Evolutionary conservation across 2,888 invertebrate species (phyloP), one percentile per base, ranked within the genome.

Genomic region (Drosophila stalkeri): DNA sequence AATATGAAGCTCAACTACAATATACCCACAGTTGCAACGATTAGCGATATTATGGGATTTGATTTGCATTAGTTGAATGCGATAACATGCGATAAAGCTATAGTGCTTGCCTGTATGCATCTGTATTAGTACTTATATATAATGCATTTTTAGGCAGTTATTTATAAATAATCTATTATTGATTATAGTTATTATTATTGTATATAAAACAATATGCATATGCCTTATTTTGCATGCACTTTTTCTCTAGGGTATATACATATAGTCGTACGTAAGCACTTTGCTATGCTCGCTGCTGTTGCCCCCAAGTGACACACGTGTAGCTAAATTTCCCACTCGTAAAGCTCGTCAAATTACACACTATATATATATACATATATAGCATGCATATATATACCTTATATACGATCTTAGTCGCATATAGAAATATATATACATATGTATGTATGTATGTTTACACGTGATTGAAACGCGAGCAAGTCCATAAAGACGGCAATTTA

Each of bases 221-320:
- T 23, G 5, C 54, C 23, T 9, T 23, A 23, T 39, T 18, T 7
- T 2, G 14, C 3, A 44, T 35, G 16, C 16, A 8, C 20, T 12
- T 20, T 11, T 20, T 16, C 3, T 23, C 23, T 7, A 35, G 59
- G 57, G 59, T 47, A 59, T 47, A 35, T 20, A 11, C 1, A 35
- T n/a, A n/a, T n/a, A n/a, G n/a, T n/a, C n/a, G 41, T 39, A 55
- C 20, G 35, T 44, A 35, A 57, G 43, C 44, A 44, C n/a, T 41
- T 55, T 8, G 41, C 12, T 9, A 31, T 56, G 33, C 43, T 43
- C 23, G 52, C 18, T n/a, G 49, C 16, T 46, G 63, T 56, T 63
- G 56, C 20, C 27, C 55, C 18, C 73, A 54, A 52, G 69, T 71
- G 77, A 63, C 64, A 47, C 81, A 82, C 84, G 84, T 81, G 84